Base-by-base conservation (phyloP, 2,888 invertebrate genomes). In the Ophonus ardosiacus region DNA sequence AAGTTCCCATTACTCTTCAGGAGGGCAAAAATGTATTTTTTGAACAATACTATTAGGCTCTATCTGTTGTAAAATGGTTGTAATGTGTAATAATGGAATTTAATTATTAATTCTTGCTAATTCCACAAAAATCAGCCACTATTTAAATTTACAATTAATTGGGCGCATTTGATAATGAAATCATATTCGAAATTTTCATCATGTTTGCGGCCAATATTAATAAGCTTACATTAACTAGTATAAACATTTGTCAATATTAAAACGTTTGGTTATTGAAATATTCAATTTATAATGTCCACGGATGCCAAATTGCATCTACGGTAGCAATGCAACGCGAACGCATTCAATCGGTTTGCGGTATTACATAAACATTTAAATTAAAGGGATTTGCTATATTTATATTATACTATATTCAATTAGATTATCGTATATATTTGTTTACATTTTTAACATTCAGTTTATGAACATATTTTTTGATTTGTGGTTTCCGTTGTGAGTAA, bases 231-330 rank as follows among this genome's bases (percentile, higher is more conserved):
- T 76, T 76, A 76, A 76, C 76, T 76, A 24, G 43, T 21, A 51
- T 51, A 51, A 68, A 76, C 76, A 76, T 76, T 76, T 76, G 51
- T 76, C 76, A 76, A 56, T 76, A 76, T 76, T 76, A 76, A 43
- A 76, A 15, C 18, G 43, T 38, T 68, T 21, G 18, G 31, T 43
- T 76, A 68, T 68, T 68, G 68, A 68, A 68, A 68, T 68, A 68
- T 68, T 68, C 68, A 68, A 68, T 68, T 68, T 68, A 68, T 68
- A 38, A 68, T 68, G 31, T 68, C 68, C 15, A 24, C 31, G n/a
- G 38, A 38, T 38, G 24, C 68, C 68, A 68, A 21, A 68, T 63
- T 68, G 15, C 68, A 31, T 63, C 63, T 63, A 63, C 0, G 21
- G 21, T 13, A 21, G 24, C 8, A 63, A 24, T 13, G 18, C 18